Evolutionary conservation across 2,797 vertebrate species (phyloP).

Genomic region (Poecilia velifera): DNA sequence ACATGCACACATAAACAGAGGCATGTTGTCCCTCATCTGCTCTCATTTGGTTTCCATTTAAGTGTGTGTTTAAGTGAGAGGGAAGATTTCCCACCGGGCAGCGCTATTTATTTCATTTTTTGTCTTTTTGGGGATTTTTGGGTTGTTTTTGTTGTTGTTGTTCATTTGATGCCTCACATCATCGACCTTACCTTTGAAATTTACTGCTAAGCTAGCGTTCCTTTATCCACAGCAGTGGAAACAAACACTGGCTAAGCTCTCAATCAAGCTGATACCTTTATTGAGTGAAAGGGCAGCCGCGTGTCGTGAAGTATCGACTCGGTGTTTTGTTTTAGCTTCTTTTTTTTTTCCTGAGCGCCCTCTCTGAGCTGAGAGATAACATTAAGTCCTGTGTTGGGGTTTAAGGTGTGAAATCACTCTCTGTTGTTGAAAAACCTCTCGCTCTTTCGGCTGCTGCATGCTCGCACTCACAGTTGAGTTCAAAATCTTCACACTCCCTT

Average conservation of each 20-base stretch:
- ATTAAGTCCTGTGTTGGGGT: conserved; percentile 10
- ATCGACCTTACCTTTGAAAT: conserved; percentile 8
- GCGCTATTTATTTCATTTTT: background rate
- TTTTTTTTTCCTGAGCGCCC: background rate
- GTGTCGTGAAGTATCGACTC: conserved; percentile 1
- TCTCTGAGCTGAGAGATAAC: conserved; percentile 12
- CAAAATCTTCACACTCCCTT: background rate
- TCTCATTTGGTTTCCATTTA: conserved; percentile 41
- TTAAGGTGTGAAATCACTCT: conserved; percentile 34
- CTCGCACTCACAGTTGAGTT: background rate
- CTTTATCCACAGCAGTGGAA: conserved; percentile 9
- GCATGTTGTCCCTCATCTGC: conserved; percentile 23
- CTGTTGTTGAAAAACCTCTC: conserved; percentile 15
- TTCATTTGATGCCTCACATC: background rate
- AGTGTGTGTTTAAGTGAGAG: conserved; percentile 29
- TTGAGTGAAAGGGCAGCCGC: conserved; percentile 23
- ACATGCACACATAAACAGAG: conserved; percentile 36
- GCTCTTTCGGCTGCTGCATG: background rate
- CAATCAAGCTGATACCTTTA: conserved; percentile 9
- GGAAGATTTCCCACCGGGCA: conserved; percentile 11
- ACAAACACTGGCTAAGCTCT: conserved; percentile 1
- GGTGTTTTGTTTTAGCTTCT: background rate
- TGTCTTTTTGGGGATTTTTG: background rate
- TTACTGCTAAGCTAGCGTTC: background rate
- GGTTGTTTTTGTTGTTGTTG: background rate